Conservation (phyloP, 2,797 vertebrate species). For the Microtus agrestis region DNA sequence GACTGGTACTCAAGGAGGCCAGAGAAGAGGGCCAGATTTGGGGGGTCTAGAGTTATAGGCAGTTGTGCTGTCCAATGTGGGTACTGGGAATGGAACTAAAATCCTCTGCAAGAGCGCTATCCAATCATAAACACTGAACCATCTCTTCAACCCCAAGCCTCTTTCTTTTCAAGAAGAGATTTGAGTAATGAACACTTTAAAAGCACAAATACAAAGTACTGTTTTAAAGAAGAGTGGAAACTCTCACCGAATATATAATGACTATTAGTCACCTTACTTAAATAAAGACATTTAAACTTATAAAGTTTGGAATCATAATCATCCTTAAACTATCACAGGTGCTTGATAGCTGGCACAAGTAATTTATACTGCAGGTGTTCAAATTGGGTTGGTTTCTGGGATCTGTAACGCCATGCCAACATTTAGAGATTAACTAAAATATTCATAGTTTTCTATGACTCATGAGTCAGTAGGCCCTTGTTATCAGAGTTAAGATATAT, state of each 20-base stretch:
- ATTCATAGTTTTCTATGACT: neutral
- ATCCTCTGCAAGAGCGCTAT: neutral
- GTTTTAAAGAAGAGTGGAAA: neutral
- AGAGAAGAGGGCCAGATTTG: neutral
- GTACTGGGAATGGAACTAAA: neutral
- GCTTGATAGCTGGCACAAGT: neutral
- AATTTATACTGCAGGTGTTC: constrained; percentile 11
- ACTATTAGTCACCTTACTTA: neutral
- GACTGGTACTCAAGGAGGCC: neutral
- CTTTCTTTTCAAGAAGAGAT: neutral
- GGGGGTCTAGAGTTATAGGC: neutral
- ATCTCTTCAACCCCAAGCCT: neutral
- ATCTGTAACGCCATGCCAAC: neutral
- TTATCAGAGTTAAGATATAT: neutral
- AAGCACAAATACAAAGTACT: neutral
- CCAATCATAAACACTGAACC: neutral
- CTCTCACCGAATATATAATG: neutral
- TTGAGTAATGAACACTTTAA: neutral
- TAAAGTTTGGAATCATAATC: neutral
- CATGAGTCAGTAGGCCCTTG: neutral
- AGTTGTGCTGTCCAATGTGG: neutral
- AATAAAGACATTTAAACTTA: constrained; percentile 1
- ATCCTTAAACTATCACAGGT: neutral
- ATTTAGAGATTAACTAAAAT: constrained; percentile 44
- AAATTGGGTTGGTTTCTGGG: neutral